Evolutionary conservation across 2,888 invertebrate genomes (phyloP), one percentile per base, ranked within the genome.

Genomic region (Atrina japonica): DNA sequence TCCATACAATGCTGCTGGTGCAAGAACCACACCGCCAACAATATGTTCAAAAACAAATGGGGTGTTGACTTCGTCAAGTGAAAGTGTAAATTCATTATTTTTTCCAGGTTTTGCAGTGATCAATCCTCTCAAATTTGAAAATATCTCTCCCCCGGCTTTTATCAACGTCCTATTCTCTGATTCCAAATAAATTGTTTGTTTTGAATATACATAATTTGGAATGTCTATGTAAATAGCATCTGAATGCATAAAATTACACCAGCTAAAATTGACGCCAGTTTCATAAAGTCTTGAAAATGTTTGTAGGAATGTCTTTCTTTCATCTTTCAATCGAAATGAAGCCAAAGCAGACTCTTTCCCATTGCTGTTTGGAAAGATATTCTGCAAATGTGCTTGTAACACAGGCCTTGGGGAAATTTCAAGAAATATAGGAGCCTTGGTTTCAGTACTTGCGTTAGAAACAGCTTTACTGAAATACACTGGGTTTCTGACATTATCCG

Each of bases 331-430:
- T 14, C 60, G 53, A 75, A 80, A 71, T 27, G 76, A 75, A 5
- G 65, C 40, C 11, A 81, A 50, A 43, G 65, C 50, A 11, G 30
- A 23, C 0, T 61, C 65, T 7, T 75, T 72, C n/a, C n/a, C 35
- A 35, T 35, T 35, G 9, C 67, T 70, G 5, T 53, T 53, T 7
- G 70, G 61, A 30, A 80, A 75, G 3, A 77, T 71, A 49, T 79
- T 77, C 11, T 35, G 50, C 5, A 79, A 40, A 59, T 83, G 78
- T 3, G 79, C 70, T n/a, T 72, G 49, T 21, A 84, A 55, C 7
- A 83, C 83, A 14, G 84, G 84, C 49, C 68, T 77, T 27, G 85
- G 86, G 9, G 86, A 85, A 25, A 87, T 81, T 66, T 87, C 87
- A 7, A 87, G 41, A 68, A 81, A 78, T 6, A 86, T 53, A 56